Base-by-base conservation (phyloP, 1,140 invertebrate species). In the Oryctes rhinoceros region DNA sequence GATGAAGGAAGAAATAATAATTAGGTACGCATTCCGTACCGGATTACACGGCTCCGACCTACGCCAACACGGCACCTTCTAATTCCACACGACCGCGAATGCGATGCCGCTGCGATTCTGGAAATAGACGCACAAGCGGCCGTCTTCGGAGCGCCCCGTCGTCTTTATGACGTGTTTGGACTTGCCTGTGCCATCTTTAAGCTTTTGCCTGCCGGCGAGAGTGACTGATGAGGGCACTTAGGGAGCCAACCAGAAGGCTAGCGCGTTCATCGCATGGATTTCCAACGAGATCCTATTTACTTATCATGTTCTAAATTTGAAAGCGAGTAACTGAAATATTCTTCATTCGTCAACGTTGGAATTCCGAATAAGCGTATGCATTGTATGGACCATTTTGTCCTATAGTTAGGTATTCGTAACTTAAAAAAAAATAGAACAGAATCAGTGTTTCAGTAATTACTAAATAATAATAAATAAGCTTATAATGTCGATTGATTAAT, bases 1-100 rank as follows among this genome's bases (percentile, higher is more conserved):
- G 53, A 18, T 24, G 65, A 24, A 67, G 30, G 65, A 67, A 67
- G 10, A 30, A 67, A 67, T 67, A 20, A 67, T 24, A 67, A 67
- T 67, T 67, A 13, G 65, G 65, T 24, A 30, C 65, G 65, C 65
- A 67, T 67, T 67, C 65, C 65, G 20, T 67, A 24, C 65, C 20
- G 65, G 65, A 67, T 67, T 67, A 67, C 20, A 24, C 65, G 65
- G 65, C 65, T 67, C 65, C 65, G 65, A 67, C 65, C 65, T 67
- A 67, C 65, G n/a, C 65, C 65, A 67, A 67, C 65, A 24, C 65
- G 65, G 65, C 65, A 67, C 65, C 65, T 67, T 67, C 65, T 67
- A 67, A 67, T 67, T 67, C 65, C 65, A 18, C 65, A 67, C 65
- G 65, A 18, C 18, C 18, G 7, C 15, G 15, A 62, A 13, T 24